Conservation (phyloP, 2,888 invertebrate species). For the Aleiodes testaceus region DNA sequence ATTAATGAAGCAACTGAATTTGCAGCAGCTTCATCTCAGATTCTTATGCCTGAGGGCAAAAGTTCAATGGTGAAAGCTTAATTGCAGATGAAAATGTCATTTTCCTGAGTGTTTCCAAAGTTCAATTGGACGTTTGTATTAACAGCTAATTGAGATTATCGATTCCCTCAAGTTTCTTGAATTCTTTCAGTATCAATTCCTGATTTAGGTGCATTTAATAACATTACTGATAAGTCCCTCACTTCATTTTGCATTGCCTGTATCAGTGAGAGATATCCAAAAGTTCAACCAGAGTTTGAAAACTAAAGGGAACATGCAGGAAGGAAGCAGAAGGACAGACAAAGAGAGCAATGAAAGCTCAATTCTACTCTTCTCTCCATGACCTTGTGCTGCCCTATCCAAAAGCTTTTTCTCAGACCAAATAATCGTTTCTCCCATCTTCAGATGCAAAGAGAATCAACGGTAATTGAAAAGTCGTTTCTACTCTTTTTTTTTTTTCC, state of each 20-base stretch:
- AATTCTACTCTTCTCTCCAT: not conserved
- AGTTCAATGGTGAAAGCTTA: too few species aligned
- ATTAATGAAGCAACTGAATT: too few species aligned
- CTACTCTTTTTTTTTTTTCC: slow-evolving; percentile 15
- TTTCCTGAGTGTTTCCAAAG: too few species aligned
- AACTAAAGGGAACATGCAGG: slow-evolving; percentile 8
- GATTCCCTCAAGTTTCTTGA: too few species aligned
- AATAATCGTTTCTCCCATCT: slow-evolving; percentile 31
- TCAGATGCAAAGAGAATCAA: slow-evolving; percentile 33
- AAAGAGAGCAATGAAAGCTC: slow-evolving; percentile 1
- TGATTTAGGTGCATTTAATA: too few species aligned
- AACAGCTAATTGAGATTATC: too few species aligned
- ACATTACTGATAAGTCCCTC: not conserved
- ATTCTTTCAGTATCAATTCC: too few species aligned
- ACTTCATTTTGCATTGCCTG: slow-evolving; percentile 12
- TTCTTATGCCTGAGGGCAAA: too few species aligned
- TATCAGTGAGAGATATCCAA: slow-evolving; percentile 11
- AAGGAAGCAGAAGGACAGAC: not conserved
- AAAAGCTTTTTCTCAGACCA: slow-evolving; percentile 20
- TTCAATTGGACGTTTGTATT: too few species aligned
- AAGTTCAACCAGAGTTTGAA: slow-evolving; percentile 16
- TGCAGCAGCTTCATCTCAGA: too few species aligned
- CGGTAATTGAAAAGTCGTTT: slow-evolving; percentile 40
- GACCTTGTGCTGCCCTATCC: slow-evolving; percentile 30
- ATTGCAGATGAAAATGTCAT: too few species aligned